phyloP scores from a whole-genome alignment of 2,113 vertebrate genomes.

The Ranitomeya imitator region DNA sequence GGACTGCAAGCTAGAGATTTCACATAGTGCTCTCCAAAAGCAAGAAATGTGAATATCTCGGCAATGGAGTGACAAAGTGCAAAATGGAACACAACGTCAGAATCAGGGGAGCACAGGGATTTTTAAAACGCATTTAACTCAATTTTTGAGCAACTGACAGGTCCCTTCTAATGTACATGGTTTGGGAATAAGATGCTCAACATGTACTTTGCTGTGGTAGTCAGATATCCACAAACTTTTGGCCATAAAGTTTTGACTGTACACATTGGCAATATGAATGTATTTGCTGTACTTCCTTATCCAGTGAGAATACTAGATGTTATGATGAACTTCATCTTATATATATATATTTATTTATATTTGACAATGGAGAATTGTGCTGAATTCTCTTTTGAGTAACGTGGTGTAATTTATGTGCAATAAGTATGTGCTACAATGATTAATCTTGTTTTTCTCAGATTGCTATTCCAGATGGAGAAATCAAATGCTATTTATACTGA shows the following conservation, averaged over 20 bases:
- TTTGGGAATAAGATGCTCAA: too few species aligned
- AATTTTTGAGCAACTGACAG: too few species aligned
- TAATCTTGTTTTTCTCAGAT: conserved; percentile 47
- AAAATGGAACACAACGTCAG: too few species aligned
- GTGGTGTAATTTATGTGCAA: conserved; percentile 51
- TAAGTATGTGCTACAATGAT: conserved; percentile 51
- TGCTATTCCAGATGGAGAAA: conserved; percentile 58
- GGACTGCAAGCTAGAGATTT: too few species aligned
- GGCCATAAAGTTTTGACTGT: neutral
- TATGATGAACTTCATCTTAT: conserved; percentile 28
- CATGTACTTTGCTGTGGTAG: too few species aligned
- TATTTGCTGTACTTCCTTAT: neutral
- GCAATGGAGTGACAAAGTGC: too few species aligned
- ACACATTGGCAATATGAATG: neutral
- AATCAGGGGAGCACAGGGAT: too few species aligned
- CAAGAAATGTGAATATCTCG: too few species aligned
- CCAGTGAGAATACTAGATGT: neutral
- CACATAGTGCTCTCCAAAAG: too few species aligned
- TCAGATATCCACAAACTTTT: too few species aligned
- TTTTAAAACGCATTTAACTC: too few species aligned
- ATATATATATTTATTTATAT: conserved; percentile 39
- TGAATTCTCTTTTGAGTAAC: conserved; percentile 30
- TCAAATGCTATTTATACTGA: conserved; percentile 58
- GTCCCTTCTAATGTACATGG: too few species aligned
- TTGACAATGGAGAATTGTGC: conserved; percentile 24